These are phyloP conservation scores for Gymnoscelis rufifasciata DNA, from an alignment of 2,888 invertebrate genomes.

Conservation along the genomic window DNA sequence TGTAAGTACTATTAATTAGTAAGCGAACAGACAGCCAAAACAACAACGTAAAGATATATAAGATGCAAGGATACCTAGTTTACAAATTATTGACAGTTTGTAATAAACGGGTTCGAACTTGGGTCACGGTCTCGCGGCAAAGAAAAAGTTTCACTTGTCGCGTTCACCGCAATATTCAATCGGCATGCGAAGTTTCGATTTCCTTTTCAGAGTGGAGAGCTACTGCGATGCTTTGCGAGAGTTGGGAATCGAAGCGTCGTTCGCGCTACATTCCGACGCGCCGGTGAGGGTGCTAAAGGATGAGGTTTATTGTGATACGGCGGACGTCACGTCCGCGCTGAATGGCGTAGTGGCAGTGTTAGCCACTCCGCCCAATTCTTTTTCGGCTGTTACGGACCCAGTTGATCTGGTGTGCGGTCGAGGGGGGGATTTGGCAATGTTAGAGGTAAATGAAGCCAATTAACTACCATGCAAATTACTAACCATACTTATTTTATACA, in stretches of 20 bases:
- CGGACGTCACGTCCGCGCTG: conserved; percentile 53
- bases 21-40: too few species aligned
- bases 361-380: conserved; percentile 90
- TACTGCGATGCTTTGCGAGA: conserved; percentile 84
- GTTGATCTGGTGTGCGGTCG: conserved; percentile 89
- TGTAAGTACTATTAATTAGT: too few species aligned
- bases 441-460: conserved; percentile 82
- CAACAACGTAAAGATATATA: too few species aligned
- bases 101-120: background rate
- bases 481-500: too few species aligned
- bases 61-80: too few species aligned
- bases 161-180: conserved; percentile 15
- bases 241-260: conserved; percentile 80
- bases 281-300: conserved; percentile 65
- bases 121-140: background rate
- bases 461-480: background rate
- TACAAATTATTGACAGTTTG: background rate
- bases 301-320: conserved; percentile 79
- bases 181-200: conserved; percentile 9
- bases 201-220: conserved; percentile 73
- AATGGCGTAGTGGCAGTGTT: conserved; percentile 70
- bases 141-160: conserved; percentile 7
- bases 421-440: conserved; percentile 86
- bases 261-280: conserved; percentile 53
- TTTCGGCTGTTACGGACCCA: conserved; percentile 87